Evolutionary conservation across 2,888 invertebrate genomes (phyloP).

Genomic region (Thereva nobilitata): DNA sequence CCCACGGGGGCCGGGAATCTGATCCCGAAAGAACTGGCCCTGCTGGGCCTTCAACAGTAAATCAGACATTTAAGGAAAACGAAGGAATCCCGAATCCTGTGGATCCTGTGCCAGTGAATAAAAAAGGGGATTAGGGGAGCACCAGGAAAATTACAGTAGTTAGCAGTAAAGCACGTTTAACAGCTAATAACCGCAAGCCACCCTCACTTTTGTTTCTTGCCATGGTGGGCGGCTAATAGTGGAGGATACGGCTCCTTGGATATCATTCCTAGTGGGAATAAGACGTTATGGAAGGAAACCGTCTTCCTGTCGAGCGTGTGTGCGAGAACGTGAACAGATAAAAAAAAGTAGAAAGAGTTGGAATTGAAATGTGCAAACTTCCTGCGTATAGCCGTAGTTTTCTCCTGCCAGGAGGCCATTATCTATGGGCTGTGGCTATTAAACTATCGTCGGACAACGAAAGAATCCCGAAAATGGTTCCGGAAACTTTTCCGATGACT

Average conservation of each 20-base stretch:
- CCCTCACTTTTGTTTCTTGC: neutral
- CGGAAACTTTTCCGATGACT: slow-evolving; percentile 29
- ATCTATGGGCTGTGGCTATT: slow-evolving; percentile 15
- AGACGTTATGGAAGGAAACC: too few relatives aligned
- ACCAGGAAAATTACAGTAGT: slow-evolving; percentile 39
- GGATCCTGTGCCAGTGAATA: slow-evolving; percentile 24
- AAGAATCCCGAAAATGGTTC: slow-evolving; percentile 21
- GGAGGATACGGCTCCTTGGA: neutral
- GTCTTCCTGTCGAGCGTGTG: neutral
- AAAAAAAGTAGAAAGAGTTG: slow-evolving; percentile 5
- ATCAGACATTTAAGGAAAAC: slow-evolving; percentile 41
- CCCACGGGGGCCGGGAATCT: slow-evolving; percentile 11
- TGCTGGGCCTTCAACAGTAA: slow-evolving; percentile 35
- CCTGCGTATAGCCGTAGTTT: slow-evolving; percentile 8
- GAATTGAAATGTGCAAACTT: slow-evolving; percentile 32
- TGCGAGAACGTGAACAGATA: neutral
- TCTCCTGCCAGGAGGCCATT: slow-evolving; percentile 1
- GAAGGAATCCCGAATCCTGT: slow-evolving; percentile 23
- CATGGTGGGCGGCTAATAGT: neutral
- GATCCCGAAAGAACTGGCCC: slow-evolving; percentile 11
- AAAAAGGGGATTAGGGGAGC: slow-evolving; percentile 37
- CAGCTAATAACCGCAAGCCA: slow-evolving; percentile 37
- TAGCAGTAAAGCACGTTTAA: slow-evolving; percentile 41
- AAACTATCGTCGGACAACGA: slow-evolving; percentile 14
- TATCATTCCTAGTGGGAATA: too few relatives aligned